phyloP scores from a whole-genome alignment of 1,140 invertebrate genomes.

The Pomacea maculata region DNA sequence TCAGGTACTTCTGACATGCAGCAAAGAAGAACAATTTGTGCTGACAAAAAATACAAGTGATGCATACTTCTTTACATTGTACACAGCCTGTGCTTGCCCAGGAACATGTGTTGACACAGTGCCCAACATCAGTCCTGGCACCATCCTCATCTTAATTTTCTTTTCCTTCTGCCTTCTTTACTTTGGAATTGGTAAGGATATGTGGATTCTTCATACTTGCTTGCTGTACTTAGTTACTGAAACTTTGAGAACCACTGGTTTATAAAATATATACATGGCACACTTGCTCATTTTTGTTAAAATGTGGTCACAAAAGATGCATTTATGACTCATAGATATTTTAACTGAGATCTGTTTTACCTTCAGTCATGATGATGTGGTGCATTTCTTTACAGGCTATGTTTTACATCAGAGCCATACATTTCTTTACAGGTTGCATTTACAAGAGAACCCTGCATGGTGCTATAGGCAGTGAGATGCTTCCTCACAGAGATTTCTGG shows the following conservation, averaged over 20 bases:
- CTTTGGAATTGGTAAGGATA: slow-evolving; percentile 25
- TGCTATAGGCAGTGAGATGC: slow-evolving; percentile 19
- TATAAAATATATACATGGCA: neutral
- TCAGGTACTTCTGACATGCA: slow-evolving; percentile 9
- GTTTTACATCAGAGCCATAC: neutral
- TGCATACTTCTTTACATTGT: slow-evolving; percentile 17
- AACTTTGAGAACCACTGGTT: no score
- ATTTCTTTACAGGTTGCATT: slow-evolving; percentile 36
- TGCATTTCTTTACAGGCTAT: neutral
- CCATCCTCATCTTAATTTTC: slow-evolving; percentile 18
- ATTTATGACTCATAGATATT: neutral
- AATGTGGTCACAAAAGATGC: neutral
- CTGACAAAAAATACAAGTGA: slow-evolving; percentile 3
- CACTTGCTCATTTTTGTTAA: neutral
- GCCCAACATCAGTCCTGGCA: neutral
- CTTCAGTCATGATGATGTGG: neutral
- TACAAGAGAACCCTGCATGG: slow-evolving; percentile 36
- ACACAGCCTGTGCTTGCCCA: slow-evolving; percentile 19
- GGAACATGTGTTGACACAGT: neutral
- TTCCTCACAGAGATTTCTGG: slow-evolving; percentile 41
- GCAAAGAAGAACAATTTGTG: slow-evolving; percentile 4
- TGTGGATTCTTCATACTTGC: no score
- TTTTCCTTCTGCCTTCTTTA: slow-evolving; percentile 15
- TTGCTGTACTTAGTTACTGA: no score
- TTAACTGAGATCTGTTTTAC: neutral